Base-by-base conservation (phyloP, 2,888 invertebrate genomes). In the Pammene fasciana region DNA sequence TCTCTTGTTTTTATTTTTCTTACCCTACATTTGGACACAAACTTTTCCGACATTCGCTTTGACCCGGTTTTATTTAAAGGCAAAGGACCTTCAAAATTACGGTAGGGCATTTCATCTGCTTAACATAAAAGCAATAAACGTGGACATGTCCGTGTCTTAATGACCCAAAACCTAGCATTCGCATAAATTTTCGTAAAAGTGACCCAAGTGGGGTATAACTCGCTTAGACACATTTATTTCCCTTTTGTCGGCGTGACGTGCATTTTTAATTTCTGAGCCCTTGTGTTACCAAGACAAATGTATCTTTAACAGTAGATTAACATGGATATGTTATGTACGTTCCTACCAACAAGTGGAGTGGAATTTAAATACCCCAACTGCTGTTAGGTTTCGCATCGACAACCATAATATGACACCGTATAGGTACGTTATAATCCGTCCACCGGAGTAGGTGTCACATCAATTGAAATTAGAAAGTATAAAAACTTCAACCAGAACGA, bases 91-190 rank as follows among this genome's bases (percentile, higher is more conserved):
- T 26, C 26, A 52, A 34, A 54, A 34, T 34, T 34, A 54, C 34
- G 9, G 13, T 7, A 54, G 10, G 8, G 34, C 26, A 18, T 50
- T 52, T 52, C 26, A 52, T 26, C 52, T 64, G 14, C 36, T 65
- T 61, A 66, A 55, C 67, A 68, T 70, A 52, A 62, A 67, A 67
- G 59, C n/a, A 45, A 45, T 59, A 48, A 60, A 16, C 34, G 46
- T 34, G 13, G 7, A 36, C 11, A 11, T 54, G 62, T 18, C 60
- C 46, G 13, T 54, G 54, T 65, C 10, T 16, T 66, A 66, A 50
- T 50, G 65, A 57, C 46, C 48, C 48, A 5, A 38, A 38, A 50
- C 18, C 41, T 50, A 48, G 26, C 36, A 14, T 14, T 18, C 18
- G 62, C 48, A 26, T 43, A 57, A 18, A 36, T 59, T 50, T 65